phyloP scores from a whole-genome alignment of 1,140 invertebrate species.

The Penaeus japonicus region DNA sequence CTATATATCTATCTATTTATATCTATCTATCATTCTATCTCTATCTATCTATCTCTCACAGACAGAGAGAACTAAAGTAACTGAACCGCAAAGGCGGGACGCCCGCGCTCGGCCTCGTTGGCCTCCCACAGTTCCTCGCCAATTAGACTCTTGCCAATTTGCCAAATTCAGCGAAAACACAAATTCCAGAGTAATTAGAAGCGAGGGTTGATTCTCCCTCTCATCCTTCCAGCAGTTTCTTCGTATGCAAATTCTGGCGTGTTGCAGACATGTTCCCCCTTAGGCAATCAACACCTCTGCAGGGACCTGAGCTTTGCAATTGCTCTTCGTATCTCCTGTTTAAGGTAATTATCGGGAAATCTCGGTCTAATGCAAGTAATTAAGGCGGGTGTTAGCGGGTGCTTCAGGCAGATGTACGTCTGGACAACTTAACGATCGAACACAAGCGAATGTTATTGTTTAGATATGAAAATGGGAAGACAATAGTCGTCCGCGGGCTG shows the following conservation, averaged over 20 bases:
- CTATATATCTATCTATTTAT: too few relatives aligned
- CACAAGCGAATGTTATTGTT: too few relatives aligned
- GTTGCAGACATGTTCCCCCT: conserved; percentile 29
- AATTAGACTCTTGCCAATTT: conserved; percentile 39
- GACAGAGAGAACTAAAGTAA: too few relatives aligned
- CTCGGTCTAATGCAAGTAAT: conserved; percentile 52
- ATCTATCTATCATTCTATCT: too few relatives aligned
- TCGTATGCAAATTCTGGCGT: conserved; percentile 28
- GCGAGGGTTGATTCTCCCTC: neutral
- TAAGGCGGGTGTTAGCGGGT: conserved; percentile 29
- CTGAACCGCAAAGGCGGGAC: too few relatives aligned
- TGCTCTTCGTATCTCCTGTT: conserved; percentile 53
- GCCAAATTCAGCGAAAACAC: conserved; percentile 37
- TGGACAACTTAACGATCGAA: neutral
- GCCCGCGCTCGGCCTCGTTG: too few relatives aligned
- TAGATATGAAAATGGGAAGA: too few relatives aligned
- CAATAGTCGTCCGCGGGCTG: too few relatives aligned
- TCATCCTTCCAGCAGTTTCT: neutral
- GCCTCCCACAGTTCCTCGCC: neutral
- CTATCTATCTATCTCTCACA: too few relatives aligned
- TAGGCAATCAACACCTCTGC: conserved; percentile 46
- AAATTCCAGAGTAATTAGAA: conserved; percentile 32
- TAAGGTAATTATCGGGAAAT: conserved; percentile 53
- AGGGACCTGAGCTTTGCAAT: conserved; percentile 53
- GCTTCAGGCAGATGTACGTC: conserved; percentile 15